Conservation (phyloP, 2,797 vertebrate species). For the Spinibarbus caldwelli region DNA sequence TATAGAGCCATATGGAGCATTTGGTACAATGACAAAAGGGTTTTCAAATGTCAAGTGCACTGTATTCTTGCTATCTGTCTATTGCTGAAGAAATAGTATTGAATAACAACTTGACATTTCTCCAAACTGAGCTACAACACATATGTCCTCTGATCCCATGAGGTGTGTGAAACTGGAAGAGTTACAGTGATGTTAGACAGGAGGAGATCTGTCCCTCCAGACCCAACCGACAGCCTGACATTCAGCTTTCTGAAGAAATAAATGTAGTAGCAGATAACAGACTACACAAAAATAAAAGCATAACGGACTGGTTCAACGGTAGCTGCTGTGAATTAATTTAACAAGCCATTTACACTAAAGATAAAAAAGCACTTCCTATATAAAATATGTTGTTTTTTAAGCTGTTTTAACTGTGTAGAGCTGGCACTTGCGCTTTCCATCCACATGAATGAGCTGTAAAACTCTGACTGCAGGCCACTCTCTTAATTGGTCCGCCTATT, state of each 20-base stretch:
- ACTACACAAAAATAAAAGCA: conserved; percentile 62
- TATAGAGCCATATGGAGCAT: conserved; percentile 8
- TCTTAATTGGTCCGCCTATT: conserved; percentile 83
- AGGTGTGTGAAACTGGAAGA: too few species aligned
- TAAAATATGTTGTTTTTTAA: conserved; percentile 69
- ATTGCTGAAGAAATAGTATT: conserved; percentile 10
- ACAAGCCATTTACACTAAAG: conserved; percentile 69
- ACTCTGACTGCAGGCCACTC: conserved; percentile 70
- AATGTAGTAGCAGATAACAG: conserved; percentile 56
- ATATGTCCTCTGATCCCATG: conserved; percentile 32
- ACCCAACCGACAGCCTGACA: conserved; percentile 49
- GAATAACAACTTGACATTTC: conserved; percentile 27
- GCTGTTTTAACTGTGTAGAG: conserved; percentile 62
- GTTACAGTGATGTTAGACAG: conserved; percentile 51
- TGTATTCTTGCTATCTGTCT: not conserved
- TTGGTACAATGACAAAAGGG: not conserved
- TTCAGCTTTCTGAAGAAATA: conserved; percentile 41
- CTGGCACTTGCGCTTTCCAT: conserved; percentile 62
- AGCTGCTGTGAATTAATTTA: conserved; percentile 66
- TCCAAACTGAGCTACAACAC: conserved; percentile 16
- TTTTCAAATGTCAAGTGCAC: conserved; percentile 17
- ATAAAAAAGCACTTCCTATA: conserved; percentile 60
- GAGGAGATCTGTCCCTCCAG: conserved; percentile 48
- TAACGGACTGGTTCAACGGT: conserved; percentile 35
- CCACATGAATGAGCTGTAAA: conserved; percentile 65